Conservation (phyloP, 1,140 invertebrate species). For the Chlorops oryzae region DNA sequence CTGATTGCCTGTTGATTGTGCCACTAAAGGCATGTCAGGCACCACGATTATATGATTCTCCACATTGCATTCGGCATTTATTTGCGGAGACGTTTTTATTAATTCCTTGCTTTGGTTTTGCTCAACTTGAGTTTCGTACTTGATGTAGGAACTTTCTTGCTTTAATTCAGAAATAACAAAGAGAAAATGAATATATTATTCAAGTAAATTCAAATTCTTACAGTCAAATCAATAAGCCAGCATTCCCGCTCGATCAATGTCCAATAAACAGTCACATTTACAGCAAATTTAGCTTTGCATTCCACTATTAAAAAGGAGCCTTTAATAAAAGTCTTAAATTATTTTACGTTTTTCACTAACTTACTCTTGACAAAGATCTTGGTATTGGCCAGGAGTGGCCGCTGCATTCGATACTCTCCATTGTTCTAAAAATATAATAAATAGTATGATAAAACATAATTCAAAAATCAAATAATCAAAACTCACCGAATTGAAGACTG, state of each 20-base stretch:
- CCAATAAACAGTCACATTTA: slow-evolving; percentile 27
- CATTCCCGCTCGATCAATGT: slow-evolving; percentile 30
- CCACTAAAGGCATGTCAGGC: not conserved
- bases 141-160: slow-evolving; percentile 2
- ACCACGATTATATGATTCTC: not conserved
- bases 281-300: slow-evolving; percentile 19
- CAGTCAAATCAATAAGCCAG: slow-evolving; percentile 7
- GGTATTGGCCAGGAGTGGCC: slow-evolving; percentile 30
- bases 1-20: not conserved
- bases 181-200: not conserved
- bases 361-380: slow-evolving; percentile 38
- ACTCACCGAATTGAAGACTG: too few relatives aligned
- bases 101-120: slow-evolving; percentile 20
- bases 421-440: too few relatives aligned
- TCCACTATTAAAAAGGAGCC: slow-evolving; percentile 21
- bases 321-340: slow-evolving; percentile 18
- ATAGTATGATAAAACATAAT: too few relatives aligned
- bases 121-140: slow-evolving; percentile 26
- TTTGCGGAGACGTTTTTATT: not conserved
- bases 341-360: slow-evolving; percentile 15
- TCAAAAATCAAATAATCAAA: too few relatives aligned
- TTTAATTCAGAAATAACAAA: slow-evolving; percentile 3
- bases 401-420: too few relatives aligned
- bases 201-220: not conserved
- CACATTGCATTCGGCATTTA: not conserved